Evolutionary conservation across 2,797 vertebrate genomes (phyloP).

Genomic region (Cetoscarus ocellatus): DNA sequence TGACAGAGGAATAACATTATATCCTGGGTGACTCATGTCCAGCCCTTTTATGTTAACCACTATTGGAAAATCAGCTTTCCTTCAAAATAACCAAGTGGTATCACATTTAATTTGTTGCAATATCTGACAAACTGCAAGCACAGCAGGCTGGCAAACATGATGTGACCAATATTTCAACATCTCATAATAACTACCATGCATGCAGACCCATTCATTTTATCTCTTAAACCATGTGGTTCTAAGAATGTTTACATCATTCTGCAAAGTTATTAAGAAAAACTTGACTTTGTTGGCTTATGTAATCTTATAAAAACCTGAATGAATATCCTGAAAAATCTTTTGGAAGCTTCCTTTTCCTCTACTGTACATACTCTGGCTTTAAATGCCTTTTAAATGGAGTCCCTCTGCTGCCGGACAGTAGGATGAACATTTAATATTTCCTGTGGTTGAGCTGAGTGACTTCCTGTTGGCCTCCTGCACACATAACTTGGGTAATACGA

Average conservation of each 20-base stretch:
- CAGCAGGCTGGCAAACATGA: not conserved
- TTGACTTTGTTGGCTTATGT: too few relatives aligned
- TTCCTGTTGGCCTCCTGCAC: not conserved
- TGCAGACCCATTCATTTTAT: too few relatives aligned
- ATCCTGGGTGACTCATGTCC: conserved; percentile 34
- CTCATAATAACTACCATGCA: too few relatives aligned
- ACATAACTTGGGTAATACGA: not conserved
- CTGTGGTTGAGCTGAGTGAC: too few relatives aligned
- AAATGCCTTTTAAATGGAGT: too few relatives aligned
- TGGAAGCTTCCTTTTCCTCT: not conserved
- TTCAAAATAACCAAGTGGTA: not conserved
- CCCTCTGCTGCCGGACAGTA: too few relatives aligned
- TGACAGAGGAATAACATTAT: conserved; percentile 29
- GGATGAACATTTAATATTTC: not conserved
- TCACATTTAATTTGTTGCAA: not conserved
- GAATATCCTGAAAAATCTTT: not conserved
- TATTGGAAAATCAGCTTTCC: conserved; percentile 15
- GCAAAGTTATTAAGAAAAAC: too few relatives aligned
- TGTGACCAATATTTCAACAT: too few relatives aligned
- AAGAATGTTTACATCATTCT: too few relatives aligned
- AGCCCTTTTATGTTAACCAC: conserved; percentile 18
- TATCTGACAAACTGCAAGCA: not conserved
- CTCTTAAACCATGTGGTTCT: too few relatives aligned
- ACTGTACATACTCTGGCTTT: not conserved
- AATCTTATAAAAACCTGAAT: too few relatives aligned